Evolutionary conservation across 2,797 vertebrate species (phyloP), one percentile per base, ranked within the genome.

Genomic region (Sternarchorhynchus goeldii): DNA sequence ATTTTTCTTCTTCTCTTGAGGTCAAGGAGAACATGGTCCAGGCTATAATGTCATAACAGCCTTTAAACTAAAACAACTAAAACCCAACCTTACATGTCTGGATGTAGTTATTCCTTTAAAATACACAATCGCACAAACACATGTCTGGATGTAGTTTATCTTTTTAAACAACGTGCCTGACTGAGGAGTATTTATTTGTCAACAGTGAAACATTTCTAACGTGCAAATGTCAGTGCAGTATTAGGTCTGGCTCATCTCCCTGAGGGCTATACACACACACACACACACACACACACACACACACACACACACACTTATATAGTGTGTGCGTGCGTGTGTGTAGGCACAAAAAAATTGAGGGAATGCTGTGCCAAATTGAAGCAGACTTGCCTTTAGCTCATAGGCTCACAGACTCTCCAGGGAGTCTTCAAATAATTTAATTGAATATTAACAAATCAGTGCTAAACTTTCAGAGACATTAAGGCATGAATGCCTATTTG

Each of bases 241-340:
- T 63, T 58, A 75, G 39, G 45, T 85, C 72, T 81, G 66, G 56
- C 69, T 66, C 21, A n/a, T 73, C 56, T 81, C 76, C 68, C 68
- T 57, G 53, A 78, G 58, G 76, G 69, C 74, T 71, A 72, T 79
- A 70, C 76, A 72, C 71, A 79, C 81, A 78, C 78, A 68, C n/a
- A n/a, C n/a, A n/a, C n/a, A n/a, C n/a, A n/a, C n/a, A n/a, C n/a
- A n/a, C n/a, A n/a, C n/a, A n/a, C n/a, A n/a, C n/a, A n/a, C n/a
- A n/a, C n/a, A n/a, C n/a, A n/a, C n/a, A n/a, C n/a, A n/a, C n/a
- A n/a, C n/a, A n/a, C n/a, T n/a, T n/a, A n/a, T n/a, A n/a, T 81
- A 79, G 76, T 56, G 64, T 58, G 70, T 56, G 69, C 76, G 76
- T 34, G 16, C 73, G 62, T 60, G 78, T 65, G 29, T 64, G 63